Conservation (phyloP, 1,140 invertebrate species). For the Procambarus virginalis region DNA sequence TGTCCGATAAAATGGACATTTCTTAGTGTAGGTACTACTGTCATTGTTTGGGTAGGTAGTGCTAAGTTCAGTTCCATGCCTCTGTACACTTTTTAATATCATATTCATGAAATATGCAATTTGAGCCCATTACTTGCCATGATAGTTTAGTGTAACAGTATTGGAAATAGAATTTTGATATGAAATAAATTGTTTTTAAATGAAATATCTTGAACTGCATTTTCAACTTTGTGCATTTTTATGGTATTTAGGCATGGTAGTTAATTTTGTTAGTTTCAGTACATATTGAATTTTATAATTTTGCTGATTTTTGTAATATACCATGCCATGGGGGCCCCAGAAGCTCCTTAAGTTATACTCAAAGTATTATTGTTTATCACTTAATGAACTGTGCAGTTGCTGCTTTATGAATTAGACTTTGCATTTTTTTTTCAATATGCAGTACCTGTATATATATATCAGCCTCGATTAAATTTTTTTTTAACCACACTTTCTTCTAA, state of each 20-base stretch:
- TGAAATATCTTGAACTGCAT: neutral
- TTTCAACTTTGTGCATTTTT: neutral
- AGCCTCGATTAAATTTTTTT: no score
- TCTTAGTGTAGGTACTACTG: no score
- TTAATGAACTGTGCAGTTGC: no score
- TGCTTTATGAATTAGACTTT: no score
- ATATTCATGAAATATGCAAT: no score
- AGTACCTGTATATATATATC: no score
- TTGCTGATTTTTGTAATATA: neutral
- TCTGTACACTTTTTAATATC: no score
- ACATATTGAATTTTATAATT: neutral
- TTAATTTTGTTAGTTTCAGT: neutral
- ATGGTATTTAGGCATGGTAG: neutral
- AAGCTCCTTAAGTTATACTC: neutral
- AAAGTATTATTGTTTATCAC: neutral
- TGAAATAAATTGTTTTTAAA: neutral
- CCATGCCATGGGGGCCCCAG: neutral
- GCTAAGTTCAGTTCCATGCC: no score
- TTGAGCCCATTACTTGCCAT: neutral
- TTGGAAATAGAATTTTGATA: neutral
- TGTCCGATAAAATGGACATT: no score
- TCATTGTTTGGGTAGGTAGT: no score
- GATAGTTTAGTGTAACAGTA: neutral
- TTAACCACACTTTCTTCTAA: no score
- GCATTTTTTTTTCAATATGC: no score